phyloP scores from a whole-genome alignment of 2,888 invertebrate species.

The Heteropelma amictum region DNA sequence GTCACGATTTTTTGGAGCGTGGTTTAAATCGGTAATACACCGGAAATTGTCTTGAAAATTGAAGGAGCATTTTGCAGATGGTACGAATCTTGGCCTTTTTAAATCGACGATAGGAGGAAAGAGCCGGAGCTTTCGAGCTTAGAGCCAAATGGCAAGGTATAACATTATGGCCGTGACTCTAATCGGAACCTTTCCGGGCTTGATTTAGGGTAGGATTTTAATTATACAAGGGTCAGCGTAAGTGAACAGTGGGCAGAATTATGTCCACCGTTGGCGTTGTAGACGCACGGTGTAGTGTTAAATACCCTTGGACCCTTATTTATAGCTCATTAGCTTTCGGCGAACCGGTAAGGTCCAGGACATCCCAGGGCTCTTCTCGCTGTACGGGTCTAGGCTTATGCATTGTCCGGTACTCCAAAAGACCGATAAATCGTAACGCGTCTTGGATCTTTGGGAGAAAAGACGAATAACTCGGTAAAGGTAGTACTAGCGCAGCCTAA shows the following conservation, averaged over 20 bases:
- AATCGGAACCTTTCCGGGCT: slow-evolving; percentile 67
- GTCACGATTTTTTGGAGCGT: too few species aligned
- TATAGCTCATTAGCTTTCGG: slow-evolving; percentile 70
- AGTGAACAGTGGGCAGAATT: slow-evolving; percentile 49
- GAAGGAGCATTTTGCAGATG: too few species aligned
- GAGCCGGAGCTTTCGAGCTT: slow-evolving; percentile 10
- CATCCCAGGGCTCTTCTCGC: slow-evolving; percentile 3
- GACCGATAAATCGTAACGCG: neutral
- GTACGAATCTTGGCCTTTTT: neutral
- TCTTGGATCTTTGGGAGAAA: too few species aligned
- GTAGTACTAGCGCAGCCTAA: too few species aligned
- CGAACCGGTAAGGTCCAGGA: neutral
- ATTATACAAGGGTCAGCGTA: slow-evolving; percentile 72
- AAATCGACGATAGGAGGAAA: neutral
- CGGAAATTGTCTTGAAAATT: too few species aligned
- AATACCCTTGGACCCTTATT: slow-evolving; percentile 64
- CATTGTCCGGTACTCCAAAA: neutral
- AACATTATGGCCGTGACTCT: slow-evolving; percentile 50
- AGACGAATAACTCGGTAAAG: too few species aligned
- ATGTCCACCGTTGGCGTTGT: slow-evolving; percentile 35
- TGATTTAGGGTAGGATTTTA: slow-evolving; percentile 75
- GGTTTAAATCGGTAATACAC: too few species aligned
- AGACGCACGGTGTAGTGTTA: slow-evolving; percentile 4
- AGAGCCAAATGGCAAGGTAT: slow-evolving; percentile 48
- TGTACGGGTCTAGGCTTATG: slow-evolving; percentile 5